Evolutionary conservation across 2,113 vertebrate genomes (phyloP).

Genomic region (Phylloscopus trochiloides): DNA sequence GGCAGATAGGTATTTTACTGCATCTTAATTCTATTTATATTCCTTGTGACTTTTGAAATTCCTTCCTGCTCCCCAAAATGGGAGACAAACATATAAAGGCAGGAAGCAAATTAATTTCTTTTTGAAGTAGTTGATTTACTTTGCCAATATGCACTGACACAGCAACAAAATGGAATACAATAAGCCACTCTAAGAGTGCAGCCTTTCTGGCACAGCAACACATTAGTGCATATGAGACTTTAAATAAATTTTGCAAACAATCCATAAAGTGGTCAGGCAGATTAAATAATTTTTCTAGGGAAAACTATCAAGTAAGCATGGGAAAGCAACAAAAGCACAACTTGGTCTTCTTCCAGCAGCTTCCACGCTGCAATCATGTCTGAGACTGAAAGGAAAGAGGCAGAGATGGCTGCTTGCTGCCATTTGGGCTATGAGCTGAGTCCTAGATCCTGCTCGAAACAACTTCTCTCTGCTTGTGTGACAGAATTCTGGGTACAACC

Average conservation of each 20-base stretch:
- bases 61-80: background rate
- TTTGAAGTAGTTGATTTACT: background rate
- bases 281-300: background rate
- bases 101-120: conserved; percentile 41
- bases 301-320: background rate
- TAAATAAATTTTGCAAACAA: background rate
- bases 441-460: background rate
- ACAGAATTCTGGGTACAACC: background rate
- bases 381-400: background rate
- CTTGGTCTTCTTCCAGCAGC: background rate
- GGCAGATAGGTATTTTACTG: background rate
- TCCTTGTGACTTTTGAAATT: background rate
- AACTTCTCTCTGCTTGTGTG: background rate
- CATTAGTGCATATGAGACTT: accelerated
- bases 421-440: background rate
- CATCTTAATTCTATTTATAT: background rate
- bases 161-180: background rate
- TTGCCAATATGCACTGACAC: background rate
- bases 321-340: conserved; percentile 13
- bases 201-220: background rate
- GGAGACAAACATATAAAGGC: background rate
- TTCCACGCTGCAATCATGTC: background rate
- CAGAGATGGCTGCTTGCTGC: background rate
- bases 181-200: background rate
- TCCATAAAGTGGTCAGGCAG: background rate